phyloP scores from a whole-genome alignment of 2,113 vertebrate species.

The human region GRCh38 chr20:50378001-50378500 shows the following conservation, averaged over 20 bases:
- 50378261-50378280: background rate
- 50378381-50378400: background rate
- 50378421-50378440: background rate
- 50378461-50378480: background rate
- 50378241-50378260: background rate
- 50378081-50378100: background rate
- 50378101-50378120: background rate
- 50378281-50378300: background rate
- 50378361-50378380: background rate
- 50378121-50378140: rapidly evolving
- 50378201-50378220: background rate
- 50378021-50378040: no score
- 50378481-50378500: rapidly evolving
- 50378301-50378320: background rate
- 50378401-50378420: background rate
- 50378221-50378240: background rate
- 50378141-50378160: background rate
- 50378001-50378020: no score
- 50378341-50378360: background rate
- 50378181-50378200: background rate
- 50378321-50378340: background rate
- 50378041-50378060: no score
- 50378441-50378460: background rate
- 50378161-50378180: background rate
- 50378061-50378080: background rate